Base-by-base conservation (phyloP, 1,140 invertebrate genomes). In the Calliopsis andreniformis region DNA sequence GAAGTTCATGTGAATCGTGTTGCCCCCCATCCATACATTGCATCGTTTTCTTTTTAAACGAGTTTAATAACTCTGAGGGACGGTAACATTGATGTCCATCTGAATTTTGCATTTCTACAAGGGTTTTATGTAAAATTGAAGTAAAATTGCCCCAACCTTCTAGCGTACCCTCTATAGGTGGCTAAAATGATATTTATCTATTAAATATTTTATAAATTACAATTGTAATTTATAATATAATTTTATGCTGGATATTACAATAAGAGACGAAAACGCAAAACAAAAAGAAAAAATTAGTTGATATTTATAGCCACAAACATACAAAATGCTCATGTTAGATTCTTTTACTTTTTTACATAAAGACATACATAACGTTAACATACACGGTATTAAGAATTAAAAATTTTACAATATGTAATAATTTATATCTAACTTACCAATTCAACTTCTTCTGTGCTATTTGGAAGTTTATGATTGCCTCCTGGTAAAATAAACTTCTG, bases 1-100 rank as follows among this genome's bases (percentile, higher is more conserved):
- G 92, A 61, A 99, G 90, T 91, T 99, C 98, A 88, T 99, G 98
- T 12, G 98, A 95, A 92, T 99, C 98, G 88, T 99, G 98, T 89
- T 99, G 98, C 82, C 98, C 96, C 32, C 95, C 97, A n/a, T 97
- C 97, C 71, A 95, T 95, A 90, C 99, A 99, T 87, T 98, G 95
- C 0, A 96, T 94, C 79, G 94, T 94, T 88, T 96, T 97, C 86
- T 94, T 94, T 71, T 94, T 95, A n/a, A 98, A 93, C 78, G 95
- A 94, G 45, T 94, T 94, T 56, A 98, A 95, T 20, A 98, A 92
- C 68, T 94, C 93, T 42, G 92, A 92, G 2, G 97, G 97, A 51
- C 92, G 95, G 79, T 95, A 95, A 42, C 94, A 93, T 62, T 94
- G 92, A n/a, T 92, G 61, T 85, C 87, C 93, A 89, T 75, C 92